These are phyloP conservation scores for Didymodactylos carnosus DNA, from an alignment of 2,888 invertebrate genomes.

Conservation along the genomic window DNA sequence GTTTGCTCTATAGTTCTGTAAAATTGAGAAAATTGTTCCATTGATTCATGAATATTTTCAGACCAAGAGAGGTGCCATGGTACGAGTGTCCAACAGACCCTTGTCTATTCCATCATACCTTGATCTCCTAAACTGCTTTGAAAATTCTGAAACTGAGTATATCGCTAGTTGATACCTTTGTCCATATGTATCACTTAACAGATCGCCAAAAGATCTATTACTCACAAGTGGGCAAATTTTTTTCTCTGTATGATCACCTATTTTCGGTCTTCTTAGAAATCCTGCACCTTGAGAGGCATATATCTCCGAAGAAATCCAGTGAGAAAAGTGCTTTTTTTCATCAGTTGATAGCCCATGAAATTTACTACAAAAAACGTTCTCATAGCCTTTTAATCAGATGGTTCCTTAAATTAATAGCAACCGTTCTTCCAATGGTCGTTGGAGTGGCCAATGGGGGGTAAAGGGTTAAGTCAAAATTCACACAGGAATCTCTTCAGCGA, in stretches of 20 bases:
- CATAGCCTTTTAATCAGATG: not conserved
- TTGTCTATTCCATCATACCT: not conserved
- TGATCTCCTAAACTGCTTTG: not conserved
- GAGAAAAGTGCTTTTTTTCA: not conserved
- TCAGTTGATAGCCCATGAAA: too few relatives aligned
- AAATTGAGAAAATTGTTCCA: not conserved
- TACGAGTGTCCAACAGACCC: not conserved
- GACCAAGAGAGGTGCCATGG: not conserved
- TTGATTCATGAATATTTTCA: not conserved
- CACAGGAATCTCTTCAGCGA: too few relatives aligned
- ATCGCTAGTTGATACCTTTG: not conserved
- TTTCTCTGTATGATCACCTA: not conserved
- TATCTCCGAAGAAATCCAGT: not conserved
- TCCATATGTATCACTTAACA: not conserved
- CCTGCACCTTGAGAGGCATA: not conserved
- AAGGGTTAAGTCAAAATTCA: too few relatives aligned
- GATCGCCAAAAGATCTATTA: not conserved
- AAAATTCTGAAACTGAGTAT: not conserved
- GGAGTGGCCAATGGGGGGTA: too few relatives aligned
- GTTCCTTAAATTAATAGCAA: too few relatives aligned
- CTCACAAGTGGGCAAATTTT: not conserved
- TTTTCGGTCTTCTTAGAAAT: not conserved
- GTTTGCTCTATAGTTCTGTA: too few relatives aligned
- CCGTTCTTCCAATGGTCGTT: not conserved
- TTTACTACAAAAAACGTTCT: not conserved